Base-by-base conservation (phyloP, 2,888 invertebrate species). In the Catocala nupta region DNA sequence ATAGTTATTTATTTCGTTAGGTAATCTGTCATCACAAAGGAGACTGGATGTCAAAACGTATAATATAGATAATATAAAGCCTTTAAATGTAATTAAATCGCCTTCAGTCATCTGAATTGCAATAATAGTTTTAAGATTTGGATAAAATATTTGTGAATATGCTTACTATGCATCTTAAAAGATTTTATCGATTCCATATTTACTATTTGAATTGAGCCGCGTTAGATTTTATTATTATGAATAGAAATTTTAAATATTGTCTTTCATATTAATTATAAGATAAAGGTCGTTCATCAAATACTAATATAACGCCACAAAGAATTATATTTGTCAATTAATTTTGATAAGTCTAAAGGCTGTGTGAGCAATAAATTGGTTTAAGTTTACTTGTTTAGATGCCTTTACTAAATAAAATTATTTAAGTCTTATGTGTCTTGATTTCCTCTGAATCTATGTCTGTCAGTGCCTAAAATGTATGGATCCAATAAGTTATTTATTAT, bases 291-390 rank as follows among this genome's bases (percentile, higher is more conserved):
- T 50, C 55, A 55, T 55, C 55, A 51, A 54, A 54, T 59, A 53
- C 47, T 52, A 49, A 25, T 25, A 25, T 25, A 25, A 16, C 13
- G 55, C 39, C 16, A 36, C 16, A 47, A 25, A 47, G 0, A 11
- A 10, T n/a, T 45, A 16, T 39, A 58, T 56, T 69, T 77, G 89
- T 89, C 87, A 89, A 88, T 89, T 87, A 86, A 71, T 75, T 78
- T 78, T 71, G 50, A 45, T 76, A 80, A 73, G 71, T 75, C 77
- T 80, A 71, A 85, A 85, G 89, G 88, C 87, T 90, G 90, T 87
- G 83, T 86, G 80, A 76, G 87, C 87, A 89, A 90, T 88, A 90
- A 85, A 65, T 78, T 73, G 77, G 71, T 64, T 78, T 79, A 81
- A 81, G 76, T 82, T 79, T 58, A 75, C 67, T 70, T 74, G 57